Base-by-base conservation (phyloP, 2,113 vertebrate genomes). In the Actinemys pallida region DNA sequence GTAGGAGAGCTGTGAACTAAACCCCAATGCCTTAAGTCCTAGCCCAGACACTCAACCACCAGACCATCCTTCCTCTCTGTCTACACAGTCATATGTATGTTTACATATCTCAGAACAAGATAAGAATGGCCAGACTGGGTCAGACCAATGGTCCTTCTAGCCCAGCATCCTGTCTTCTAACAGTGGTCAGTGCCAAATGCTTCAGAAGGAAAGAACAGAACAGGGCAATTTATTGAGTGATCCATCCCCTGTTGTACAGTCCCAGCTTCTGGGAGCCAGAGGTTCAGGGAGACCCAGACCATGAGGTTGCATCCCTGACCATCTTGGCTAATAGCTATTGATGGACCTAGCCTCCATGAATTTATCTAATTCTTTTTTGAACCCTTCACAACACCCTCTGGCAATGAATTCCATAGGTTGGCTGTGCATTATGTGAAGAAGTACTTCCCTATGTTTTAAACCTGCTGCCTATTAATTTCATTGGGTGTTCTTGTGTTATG, bases 21-120 rank as follows among this genome's bases (percentile, higher is more conserved):
- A 90, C 42, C 53, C 0, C 0, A 52, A 65, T 1, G 2, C 59
- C 20, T 16, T 0, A n/a, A 90, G 87, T 45, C 39, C 11, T 76
- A 9, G 16, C 29, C 62, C 53, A 86, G 25, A 0, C 0, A 84
- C 2, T 0, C 75, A 83, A 75, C 72, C 42, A 0, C 50, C 78
- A 17, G 85, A 45, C 87, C 78, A 92, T 94, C 92, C 88, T 86
- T 96, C 83, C 92, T 86, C 52, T 89, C 59, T 53, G 39, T 12
- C 56, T 84, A 25, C 78, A 54, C 24, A 42, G 56, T 80, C 69
- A 31, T 54, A 31, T 11, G 49, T 29, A 0, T 0, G 1, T 45
- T 80, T 86, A 82, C 29, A 13, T 52, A 76, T 59, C 56, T 53
- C 62, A 87, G 35, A 65, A 65, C 31, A 35, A 31, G 11, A 31